Percentiles rank a stretch among this genome's conserved stretches.
Evolutionary conservation across 2,797 vertebrate genomes (phyloP).

Genomic region (Pipistrellus kuhlii): DNA sequence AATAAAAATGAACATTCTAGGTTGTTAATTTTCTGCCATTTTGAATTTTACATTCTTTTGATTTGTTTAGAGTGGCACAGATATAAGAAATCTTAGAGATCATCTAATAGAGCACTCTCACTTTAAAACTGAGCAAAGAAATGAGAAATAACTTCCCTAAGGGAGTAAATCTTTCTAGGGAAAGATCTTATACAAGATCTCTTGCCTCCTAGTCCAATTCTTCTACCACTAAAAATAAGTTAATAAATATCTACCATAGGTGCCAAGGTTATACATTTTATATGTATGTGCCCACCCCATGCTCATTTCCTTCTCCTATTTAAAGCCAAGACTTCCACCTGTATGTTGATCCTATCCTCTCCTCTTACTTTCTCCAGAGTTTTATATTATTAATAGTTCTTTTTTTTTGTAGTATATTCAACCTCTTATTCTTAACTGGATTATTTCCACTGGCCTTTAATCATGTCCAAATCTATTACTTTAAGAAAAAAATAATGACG

Average conservation of each 20-base stretch:
- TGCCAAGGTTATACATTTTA: background rate
- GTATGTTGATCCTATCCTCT: background rate
- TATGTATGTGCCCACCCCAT: background rate
- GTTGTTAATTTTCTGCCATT: slow-evolving; percentile 15
- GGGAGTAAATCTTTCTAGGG: background rate
- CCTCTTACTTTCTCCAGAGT: background rate
- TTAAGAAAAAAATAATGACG: background rate
- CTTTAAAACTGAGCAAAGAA: slow-evolving; percentile 28
- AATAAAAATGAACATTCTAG: slow-evolving; percentile 18
- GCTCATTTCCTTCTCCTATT: background rate
- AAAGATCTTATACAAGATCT: background rate
- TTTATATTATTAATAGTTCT: slow-evolving; percentile 18
- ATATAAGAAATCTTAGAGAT: background rate
- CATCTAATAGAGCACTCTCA: background rate
- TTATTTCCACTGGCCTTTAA: background rate
- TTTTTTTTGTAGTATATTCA: slow-evolving; percentile 38
- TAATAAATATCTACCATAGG: background rate
- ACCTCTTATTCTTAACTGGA: background rate
- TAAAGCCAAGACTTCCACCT: background rate
- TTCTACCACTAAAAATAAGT: slow-evolving; percentile 10
- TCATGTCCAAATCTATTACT: background rate
- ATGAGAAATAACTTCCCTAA: slow-evolving; percentile 29
- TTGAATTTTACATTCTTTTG: slow-evolving; percentile 26
- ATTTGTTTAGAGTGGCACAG: slow-evolving; percentile 34
- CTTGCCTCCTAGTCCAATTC: background rate